Conservation (phyloP, 2,888 invertebrate genomes). For the Merodon equestris region DNA sequence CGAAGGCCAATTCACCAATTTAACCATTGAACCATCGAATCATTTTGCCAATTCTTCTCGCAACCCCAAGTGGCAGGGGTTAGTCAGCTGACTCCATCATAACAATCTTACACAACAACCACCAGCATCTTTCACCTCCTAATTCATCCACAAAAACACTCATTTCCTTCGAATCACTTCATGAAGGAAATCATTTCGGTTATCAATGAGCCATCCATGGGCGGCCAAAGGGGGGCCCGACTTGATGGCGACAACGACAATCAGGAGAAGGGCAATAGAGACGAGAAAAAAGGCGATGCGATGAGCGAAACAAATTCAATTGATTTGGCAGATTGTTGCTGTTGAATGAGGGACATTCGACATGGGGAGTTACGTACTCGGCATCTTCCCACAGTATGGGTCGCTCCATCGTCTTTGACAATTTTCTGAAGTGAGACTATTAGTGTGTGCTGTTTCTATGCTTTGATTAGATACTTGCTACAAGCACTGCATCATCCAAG, state of each 20-base stretch:
- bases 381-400: slow-evolving; percentile 45
- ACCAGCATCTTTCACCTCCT: slow-evolving; percentile 7
- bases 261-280: slow-evolving; percentile 24
- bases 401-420: slow-evolving; percentile 2
- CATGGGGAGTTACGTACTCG: slow-evolving; percentile 43
- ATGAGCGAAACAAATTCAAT: slow-evolving; percentile 56
- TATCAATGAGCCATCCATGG: slow-evolving; percentile 58
- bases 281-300: slow-evolving; percentile 28
- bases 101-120: slow-evolving; percentile 22
- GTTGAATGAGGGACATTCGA: slow-evolving; percentile 61
- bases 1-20: slow-evolving; percentile 31
- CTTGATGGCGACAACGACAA: slow-evolving; percentile 60
- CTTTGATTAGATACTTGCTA: background rate
- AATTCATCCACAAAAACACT: slow-evolving; percentile 48
- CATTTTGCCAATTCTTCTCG: too few relatives aligned
- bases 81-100: slow-evolving; percentile 8
- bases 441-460: slow-evolving; percentile 28
- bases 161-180: slow-evolving; percentile 61
- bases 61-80: background rate
- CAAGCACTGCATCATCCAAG: too few relatives aligned
- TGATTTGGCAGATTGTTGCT: slow-evolving; percentile 64
- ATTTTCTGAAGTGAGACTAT: slow-evolving; percentile 50
- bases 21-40: background rate
- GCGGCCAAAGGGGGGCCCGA: slow-evolving; percentile 60
- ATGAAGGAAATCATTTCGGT: slow-evolving; percentile 61